phyloP scores from a whole-genome alignment of 2,888 invertebrate species.

The Harpagoxenus sublaevis region DNA sequence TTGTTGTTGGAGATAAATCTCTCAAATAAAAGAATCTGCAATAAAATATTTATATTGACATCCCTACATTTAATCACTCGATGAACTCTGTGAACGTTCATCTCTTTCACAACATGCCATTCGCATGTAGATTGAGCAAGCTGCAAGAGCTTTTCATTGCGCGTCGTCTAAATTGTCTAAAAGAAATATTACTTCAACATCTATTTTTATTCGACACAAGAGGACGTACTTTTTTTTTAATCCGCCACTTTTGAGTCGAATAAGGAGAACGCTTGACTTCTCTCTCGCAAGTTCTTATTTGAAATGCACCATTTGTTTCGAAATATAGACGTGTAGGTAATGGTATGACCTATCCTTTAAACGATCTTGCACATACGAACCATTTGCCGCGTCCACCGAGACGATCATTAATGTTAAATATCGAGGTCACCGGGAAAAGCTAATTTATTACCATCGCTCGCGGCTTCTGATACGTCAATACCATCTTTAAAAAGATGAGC shows the following conservation, averaged over 20 bases:
- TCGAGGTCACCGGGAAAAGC: conserved; percentile 36
- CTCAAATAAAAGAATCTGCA: neutral
- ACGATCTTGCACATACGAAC: neutral
- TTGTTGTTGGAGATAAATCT: neutral
- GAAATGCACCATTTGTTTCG: neutral
- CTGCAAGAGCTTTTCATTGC: neutral
- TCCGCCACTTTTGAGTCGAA: neutral
- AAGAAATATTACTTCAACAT: conserved; percentile 8
- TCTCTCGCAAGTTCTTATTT: neutral
- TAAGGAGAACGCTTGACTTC: conserved; percentile 4
- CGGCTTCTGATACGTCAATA: conserved; percentile 25
- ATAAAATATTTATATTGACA: neutral
- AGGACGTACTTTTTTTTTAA: neutral
- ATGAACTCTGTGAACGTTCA: neutral
- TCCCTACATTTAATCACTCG: neutral
- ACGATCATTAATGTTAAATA: conserved; percentile 40
- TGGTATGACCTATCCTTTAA: conserved; percentile 25
- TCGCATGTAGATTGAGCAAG: neutral
- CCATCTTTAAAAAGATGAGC: conserved; percentile 32
- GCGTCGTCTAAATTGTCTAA: neutral
- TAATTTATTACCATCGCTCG: conserved; percentile 15
- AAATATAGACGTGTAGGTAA: neutral
- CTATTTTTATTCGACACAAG: neutral
- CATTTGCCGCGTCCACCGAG: neutral
- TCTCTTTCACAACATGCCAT: neutral